phyloP scores from a whole-genome alignment of 1,140 invertebrate genomes.

The Dermatophagoides farinae region DNA sequence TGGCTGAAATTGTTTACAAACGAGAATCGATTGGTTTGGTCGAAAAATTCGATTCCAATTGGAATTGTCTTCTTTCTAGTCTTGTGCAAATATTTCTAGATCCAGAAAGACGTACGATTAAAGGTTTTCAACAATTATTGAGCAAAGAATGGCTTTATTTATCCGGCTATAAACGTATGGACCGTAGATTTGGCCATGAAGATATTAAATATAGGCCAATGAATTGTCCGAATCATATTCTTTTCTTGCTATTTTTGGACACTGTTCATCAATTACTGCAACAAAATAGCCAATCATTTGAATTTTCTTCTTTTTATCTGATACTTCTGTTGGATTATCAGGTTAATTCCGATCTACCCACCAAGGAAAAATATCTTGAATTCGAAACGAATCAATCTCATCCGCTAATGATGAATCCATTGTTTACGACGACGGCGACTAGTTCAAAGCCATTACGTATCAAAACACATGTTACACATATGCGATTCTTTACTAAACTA shows the following conservation, averaged over 20 bases:
- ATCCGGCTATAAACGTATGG: conserved; percentile 27
- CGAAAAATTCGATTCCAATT: conserved; percentile 58
- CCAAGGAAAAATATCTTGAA: not conserved
- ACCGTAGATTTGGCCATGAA: not conserved
- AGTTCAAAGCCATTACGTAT: not conserved
- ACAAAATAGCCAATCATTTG: conserved; percentile 67
- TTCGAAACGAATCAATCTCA: not conserved
- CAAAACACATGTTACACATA: conserved; percentile 3
- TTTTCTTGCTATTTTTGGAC: conserved; percentile 52
- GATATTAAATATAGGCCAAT: not conserved
- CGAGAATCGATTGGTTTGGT: conserved; percentile 12
- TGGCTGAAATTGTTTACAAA: conserved; percentile 5
- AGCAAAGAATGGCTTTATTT: conserved; percentile 86
- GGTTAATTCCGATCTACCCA: not conserved
- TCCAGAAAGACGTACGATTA: conserved; percentile 53
- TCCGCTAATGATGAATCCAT: not conserved
- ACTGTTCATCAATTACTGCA: conserved; percentile 73
- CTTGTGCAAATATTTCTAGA: conserved; percentile 69
- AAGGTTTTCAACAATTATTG: conserved; percentile 72
- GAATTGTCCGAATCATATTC: not conserved
- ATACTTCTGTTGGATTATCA: conserved; percentile 66
- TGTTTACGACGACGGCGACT: not conserved
- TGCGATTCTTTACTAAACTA: conserved; percentile 11
- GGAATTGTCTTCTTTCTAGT: conserved; percentile 65
- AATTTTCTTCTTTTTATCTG: conserved; percentile 78